Evolutionary conservation across 2,888 invertebrate genomes (phyloP).

Genomic region (Cheilosia vulpina): DNA sequence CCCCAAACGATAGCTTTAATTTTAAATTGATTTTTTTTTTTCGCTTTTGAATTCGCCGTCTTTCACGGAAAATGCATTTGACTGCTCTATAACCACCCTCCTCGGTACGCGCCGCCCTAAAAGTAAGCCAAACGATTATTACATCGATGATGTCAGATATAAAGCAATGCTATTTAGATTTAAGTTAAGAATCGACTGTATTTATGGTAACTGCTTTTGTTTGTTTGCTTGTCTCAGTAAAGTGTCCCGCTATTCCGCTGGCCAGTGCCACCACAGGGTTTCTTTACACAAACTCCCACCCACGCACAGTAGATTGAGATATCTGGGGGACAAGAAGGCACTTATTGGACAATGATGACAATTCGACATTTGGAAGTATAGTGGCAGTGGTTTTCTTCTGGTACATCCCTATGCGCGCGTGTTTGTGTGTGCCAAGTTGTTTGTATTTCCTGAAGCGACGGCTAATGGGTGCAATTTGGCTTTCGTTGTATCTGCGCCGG

Average conservation of each 20-base stretch:
- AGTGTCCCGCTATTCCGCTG: neutral
- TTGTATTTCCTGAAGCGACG: conserved; percentile 55
- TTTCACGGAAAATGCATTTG: conserved; percentile 31
- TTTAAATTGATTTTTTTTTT: conserved; percentile 3
- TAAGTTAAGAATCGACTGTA: conserved; percentile 57
- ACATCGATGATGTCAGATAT: conserved; percentile 72
- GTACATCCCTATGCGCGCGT: neutral
- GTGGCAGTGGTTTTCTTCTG: conserved; percentile 5
- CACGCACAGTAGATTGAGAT: conserved; percentile 7
- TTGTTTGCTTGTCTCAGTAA: conserved; percentile 45
- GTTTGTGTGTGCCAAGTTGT: conserved; percentile 22
- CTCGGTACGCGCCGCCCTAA: conserved; percentile 2
- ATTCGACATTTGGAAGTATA: conserved; percentile 49
- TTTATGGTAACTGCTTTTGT: conserved; percentile 66
- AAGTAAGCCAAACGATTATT: conserved; percentile 71
- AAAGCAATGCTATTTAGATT: conserved; percentile 31
- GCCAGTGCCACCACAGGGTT: neutral
- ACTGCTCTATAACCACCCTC: neutral
- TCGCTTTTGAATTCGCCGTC: neutral
- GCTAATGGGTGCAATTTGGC: conserved; percentile 65
- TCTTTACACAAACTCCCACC: conserved; percentile 1
- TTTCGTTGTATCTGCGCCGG: conserved; percentile 17
- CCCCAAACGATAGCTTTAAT: conserved; percentile 36
- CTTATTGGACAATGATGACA: conserved; percentile 65
- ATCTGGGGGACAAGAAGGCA: conserved; percentile 16